phyloP scores from a whole-genome alignment of 2,888 invertebrate genomes.

The Noctua janthina region DNA sequence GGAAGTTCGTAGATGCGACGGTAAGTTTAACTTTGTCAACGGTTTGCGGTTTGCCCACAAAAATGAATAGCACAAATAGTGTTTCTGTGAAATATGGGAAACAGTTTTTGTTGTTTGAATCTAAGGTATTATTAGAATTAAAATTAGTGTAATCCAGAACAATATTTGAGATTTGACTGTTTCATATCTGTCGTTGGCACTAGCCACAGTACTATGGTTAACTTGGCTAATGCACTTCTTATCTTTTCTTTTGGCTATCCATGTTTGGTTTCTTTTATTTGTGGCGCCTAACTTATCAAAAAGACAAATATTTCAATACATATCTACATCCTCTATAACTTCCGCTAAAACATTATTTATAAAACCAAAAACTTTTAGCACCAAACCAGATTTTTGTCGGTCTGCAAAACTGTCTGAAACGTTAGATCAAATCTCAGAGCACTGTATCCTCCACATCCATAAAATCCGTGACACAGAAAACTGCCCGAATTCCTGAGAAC shows the following conservation, averaged over 20 bases:
- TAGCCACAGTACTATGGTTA: not conserved
- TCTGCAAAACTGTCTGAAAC: not conserved
- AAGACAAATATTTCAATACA: slow-evolving; percentile 9
- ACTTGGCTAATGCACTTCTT: not conserved
- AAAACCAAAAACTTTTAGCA: not conserved
- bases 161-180: not conserved
- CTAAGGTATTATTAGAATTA: slow-evolving; percentile 26
- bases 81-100: slow-evolving; percentile 69
- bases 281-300: slow-evolving; percentile 23
- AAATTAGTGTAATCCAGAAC: slow-evolving; percentile 13
- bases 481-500: slow-evolving; percentile 25
- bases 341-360: slow-evolving; percentile 6
- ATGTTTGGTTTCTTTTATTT: slow-evolving; percentile 4
- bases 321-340: slow-evolving; percentile 39
- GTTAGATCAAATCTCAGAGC: slow-evolving; percentile 5
- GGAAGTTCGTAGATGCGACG: not conserved
- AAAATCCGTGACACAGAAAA: slow-evolving; percentile 31
- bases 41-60: slow-evolving; percentile 63
- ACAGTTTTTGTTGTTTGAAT: slow-evolving; percentile 51
- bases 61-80: slow-evolving; percentile 62
- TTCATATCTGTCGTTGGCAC: not conserved
- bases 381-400: not conserved
- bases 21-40: slow-evolving; percentile 53
- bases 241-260: not conserved
- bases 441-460: not conserved